Percentiles rank a stretch among this genome's conserved stretches.
phyloP scores from a whole-genome alignment of 2,888 invertebrate species.

The Deroplatys truncata region DNA sequence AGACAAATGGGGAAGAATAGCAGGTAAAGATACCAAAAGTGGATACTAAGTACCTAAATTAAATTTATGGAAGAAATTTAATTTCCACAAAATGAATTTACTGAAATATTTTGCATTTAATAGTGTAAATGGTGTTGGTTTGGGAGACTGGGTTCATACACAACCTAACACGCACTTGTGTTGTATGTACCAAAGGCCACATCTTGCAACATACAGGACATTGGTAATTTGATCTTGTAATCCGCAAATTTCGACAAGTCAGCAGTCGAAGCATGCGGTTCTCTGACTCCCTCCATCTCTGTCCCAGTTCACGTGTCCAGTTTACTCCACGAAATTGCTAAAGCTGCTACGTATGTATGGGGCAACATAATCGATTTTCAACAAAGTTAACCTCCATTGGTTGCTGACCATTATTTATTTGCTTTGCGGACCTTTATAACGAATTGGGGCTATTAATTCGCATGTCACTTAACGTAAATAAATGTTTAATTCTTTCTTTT shows the following conservation, averaged over 20 bases:
- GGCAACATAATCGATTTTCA: not conserved
- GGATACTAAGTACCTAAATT: no score
- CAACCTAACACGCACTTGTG: not conserved
- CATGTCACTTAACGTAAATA: no score
- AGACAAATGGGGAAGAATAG: no score
- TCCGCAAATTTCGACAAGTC: not conserved
- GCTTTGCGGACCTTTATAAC: not conserved
- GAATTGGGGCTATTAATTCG: no score
- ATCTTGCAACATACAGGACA: not conserved
- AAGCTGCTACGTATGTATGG: not conserved
- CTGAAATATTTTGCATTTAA: no score
- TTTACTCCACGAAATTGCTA: not conserved
- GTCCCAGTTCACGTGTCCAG: not conserved
- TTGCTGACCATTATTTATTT: not conserved
- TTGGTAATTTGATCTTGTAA: not conserved
- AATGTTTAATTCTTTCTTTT: no score
- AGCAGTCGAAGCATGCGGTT: not conserved
- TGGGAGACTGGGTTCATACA: no score
- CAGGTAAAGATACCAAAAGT: no score
- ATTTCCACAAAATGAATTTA: no score
- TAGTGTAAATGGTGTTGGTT: no score
- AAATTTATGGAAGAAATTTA: no score
- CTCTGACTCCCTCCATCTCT: not conserved
- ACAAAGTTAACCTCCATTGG: not conserved
- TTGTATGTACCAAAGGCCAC: not conserved